Evolutionary conservation across 2,113 vertebrate species (phyloP).

Genomic region (Burhinus bistriatus): DNA sequence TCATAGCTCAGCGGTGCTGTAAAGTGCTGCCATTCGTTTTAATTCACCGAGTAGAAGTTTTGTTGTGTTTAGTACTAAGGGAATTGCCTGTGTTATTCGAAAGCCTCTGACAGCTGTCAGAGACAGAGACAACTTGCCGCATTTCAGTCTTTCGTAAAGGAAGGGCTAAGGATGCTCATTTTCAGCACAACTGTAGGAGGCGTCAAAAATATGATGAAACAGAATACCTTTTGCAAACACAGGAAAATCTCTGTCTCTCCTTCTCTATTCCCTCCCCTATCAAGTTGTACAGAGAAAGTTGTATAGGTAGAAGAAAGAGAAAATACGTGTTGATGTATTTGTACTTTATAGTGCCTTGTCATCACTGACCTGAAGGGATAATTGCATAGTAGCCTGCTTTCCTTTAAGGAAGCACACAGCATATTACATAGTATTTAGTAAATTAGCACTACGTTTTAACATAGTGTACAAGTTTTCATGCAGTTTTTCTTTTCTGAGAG

Average conservation of each 20-base stretch:
- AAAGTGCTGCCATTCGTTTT: background rate
- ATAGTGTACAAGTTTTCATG: background rate
- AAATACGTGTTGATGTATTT: background rate
- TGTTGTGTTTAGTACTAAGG: slow-evolving; percentile 9
- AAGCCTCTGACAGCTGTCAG: background rate
- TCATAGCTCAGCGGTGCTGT: background rate
- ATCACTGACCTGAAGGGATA: background rate
- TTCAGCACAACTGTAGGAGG: slow-evolving; percentile 1
- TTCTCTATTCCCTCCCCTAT: background rate
- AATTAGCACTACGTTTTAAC: background rate
- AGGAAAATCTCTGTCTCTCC: background rate
- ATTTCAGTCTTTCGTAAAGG: slow-evolving; percentile 21
- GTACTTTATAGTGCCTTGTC: background rate
- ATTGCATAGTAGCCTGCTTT: background rate
- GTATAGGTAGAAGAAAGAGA: background rate
- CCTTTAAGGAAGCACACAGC: background rate
- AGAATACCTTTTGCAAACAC: background rate
- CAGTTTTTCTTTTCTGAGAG: background rate
- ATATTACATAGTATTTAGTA: background rate
- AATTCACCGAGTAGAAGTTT: slow-evolving; percentile 9
- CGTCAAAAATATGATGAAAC: background rate
- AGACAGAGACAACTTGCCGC: background rate
- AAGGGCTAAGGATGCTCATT: background rate
- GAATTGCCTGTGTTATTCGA: slow-evolving; percentile 14
- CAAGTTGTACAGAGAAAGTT: background rate